Conservation (phyloP, 2,113 vertebrate species). For the Bubalus kerabau region DNA sequence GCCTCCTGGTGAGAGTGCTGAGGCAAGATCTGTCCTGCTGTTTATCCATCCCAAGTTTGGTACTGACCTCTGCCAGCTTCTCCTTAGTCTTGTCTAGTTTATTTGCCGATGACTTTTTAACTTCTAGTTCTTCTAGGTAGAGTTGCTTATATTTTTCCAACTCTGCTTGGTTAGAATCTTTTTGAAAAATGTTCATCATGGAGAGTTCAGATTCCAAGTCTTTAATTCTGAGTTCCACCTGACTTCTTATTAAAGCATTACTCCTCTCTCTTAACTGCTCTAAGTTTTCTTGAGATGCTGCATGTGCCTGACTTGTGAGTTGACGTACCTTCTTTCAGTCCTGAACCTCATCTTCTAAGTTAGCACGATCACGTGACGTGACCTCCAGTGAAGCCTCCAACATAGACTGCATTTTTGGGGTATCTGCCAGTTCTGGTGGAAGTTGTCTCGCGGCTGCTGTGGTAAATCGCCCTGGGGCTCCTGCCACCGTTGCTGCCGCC, state of each 20-base stretch:
- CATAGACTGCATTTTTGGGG: not conserved
- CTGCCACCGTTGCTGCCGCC: accelerated
- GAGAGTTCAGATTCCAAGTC: constrained; percentile 86
- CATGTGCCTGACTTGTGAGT: constrained; percentile 76
- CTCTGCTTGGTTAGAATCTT: constrained; percentile 82
- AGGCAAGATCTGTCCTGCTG: constrained; percentile 82
- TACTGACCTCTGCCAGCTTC: constrained; percentile 83
- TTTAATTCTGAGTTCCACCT: constrained; percentile 87
- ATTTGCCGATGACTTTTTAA: constrained; percentile 80
- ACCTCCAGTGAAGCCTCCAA: not conserved
- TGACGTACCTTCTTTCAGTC: not conserved
- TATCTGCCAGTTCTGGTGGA: not conserved
- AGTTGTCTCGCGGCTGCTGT: not conserved
- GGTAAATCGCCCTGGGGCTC: not conserved
- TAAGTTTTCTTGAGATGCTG: constrained; percentile 88
- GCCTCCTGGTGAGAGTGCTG: constrained; percentile 74
- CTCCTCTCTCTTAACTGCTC: constrained; percentile 87
- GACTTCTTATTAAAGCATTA: constrained; percentile 82
- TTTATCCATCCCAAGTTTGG: constrained; percentile 82
- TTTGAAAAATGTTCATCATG: constrained; percentile 79
- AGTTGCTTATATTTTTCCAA: constrained; percentile 87
- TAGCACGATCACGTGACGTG: not conserved
- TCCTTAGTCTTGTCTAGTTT: constrained; percentile 89
- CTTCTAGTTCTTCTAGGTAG: constrained; percentile 86
- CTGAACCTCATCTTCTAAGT: not conserved